A percentile compares a stretch with the other conserved stretches of the same genome.
Evolutionary conservation across 2,888 invertebrate species (phyloP).

Genomic region (Eupeodes latifasciatus): DNA sequence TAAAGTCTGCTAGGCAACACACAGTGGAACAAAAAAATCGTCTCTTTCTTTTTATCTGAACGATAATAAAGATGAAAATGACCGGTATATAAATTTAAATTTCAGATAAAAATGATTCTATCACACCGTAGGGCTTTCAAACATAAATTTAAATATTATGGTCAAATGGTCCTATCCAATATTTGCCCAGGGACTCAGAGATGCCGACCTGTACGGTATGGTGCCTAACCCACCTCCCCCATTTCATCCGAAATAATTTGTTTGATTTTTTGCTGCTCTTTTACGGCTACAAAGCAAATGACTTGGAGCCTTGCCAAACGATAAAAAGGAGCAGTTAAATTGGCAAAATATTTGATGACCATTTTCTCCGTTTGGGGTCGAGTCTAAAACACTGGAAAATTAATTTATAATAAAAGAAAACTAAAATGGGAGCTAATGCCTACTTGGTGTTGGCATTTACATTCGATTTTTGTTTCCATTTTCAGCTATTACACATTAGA

Average conservation of each 20-base stretch:
- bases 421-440: not conserved
- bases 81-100: not conserved
- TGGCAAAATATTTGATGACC: slow-evolving; percentile 45
- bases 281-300: slow-evolving; percentile 50
- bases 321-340: slow-evolving; percentile 58
- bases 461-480: not conserved
- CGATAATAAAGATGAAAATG: not conserved
- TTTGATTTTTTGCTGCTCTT: slow-evolving; percentile 29
- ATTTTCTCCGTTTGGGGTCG: slow-evolving; percentile 14
- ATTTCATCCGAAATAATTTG: slow-evolving; percentile 35
- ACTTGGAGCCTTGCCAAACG: slow-evolving; percentile 64
- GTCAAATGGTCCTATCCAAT: slow-evolving; percentile 32
- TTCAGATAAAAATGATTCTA: not conserved
- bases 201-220: too few relatives aligned
- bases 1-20: too few relatives aligned
- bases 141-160: slow-evolving; percentile 65
- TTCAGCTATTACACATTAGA: slow-evolving; percentile 34
- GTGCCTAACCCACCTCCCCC: slow-evolving; percentile 24
- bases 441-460: not conserved
- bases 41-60: not conserved
- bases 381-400: slow-evolving; percentile 59
- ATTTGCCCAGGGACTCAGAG: slow-evolving; percentile 10
- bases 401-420: slow-evolving; percentile 21
- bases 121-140: not conserved
- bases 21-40: too few relatives aligned